Conservation (phyloP, 2,113 vertebrate species). For the Cariama cristata region DNA sequence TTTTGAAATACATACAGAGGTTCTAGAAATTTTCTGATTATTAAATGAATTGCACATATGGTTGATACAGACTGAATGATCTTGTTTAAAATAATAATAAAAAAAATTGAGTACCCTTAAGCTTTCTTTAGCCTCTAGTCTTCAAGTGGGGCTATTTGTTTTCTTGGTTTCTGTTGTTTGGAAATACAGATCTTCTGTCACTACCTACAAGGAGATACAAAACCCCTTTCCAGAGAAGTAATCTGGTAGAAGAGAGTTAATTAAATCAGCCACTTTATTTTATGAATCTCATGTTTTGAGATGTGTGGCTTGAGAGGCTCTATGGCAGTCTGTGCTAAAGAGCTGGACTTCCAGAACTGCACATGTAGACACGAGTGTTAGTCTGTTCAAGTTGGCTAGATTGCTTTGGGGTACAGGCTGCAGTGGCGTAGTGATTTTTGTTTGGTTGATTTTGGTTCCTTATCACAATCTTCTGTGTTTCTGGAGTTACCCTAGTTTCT, state of each 20-base stretch:
- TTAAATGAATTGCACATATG: background rate
- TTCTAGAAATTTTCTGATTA: background rate
- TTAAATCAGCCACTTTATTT: background rate
- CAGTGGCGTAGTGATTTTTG: background rate
- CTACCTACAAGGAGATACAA: background rate
- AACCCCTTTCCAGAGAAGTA: background rate
- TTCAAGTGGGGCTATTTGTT: background rate
- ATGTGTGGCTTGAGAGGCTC: background rate
- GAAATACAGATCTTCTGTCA: background rate
- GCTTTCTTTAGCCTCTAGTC: background rate
- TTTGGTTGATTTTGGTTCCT: background rate
- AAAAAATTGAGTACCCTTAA: background rate
- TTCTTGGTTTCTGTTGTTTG: background rate
- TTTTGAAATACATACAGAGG: background rate
- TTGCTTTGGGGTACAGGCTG: background rate
- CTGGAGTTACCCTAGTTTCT: background rate
- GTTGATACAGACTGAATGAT: background rate
- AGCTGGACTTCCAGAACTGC: background rate
- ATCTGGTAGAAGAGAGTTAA: background rate
- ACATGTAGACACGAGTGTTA: accelerated
- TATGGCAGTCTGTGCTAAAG: background rate
- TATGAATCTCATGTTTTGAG: background rate
- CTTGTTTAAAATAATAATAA: background rate
- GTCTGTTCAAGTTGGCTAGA: background rate
- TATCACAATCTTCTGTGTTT: background rate